phyloP scores from a whole-genome alignment of 2,113 vertebrate genomes.

The Corythornis madagascariensis region DNA sequence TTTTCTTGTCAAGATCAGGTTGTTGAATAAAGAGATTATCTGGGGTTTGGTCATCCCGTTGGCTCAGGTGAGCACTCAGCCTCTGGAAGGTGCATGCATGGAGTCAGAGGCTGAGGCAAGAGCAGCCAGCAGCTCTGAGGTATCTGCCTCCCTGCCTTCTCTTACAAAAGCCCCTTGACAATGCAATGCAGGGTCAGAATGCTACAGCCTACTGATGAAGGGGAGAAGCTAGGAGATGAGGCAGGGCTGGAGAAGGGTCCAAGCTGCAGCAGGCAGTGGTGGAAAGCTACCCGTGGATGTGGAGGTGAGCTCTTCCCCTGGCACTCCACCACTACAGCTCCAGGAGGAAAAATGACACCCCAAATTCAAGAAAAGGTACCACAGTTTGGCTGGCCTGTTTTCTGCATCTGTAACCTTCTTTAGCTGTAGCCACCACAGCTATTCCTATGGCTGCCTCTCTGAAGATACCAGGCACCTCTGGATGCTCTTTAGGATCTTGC shows the following conservation, averaged over 20 bases:
- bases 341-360: neutral
- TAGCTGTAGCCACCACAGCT: neutral
- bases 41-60: neutral
- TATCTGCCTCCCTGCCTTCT: neutral
- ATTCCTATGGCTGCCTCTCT: neutral
- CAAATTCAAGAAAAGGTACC: neutral
- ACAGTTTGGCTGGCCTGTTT: neutral
- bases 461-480: neutral
- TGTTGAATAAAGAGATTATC: neutral
- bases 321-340: neutral
- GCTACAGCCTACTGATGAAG: neutral
- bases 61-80: rapidly evolving
- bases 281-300: neutral
- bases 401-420: neutral
- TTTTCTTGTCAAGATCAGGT: neutral
- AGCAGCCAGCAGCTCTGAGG: neutral
- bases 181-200: neutral
- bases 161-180: neutral
- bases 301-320: neutral
- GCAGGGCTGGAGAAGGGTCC: neutral
- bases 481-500: neutral
- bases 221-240: neutral
- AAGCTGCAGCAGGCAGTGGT: neutral
- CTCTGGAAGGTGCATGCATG: neutral
- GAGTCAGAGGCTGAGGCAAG: neutral